Evolutionary conservation across 2,113 vertebrate species (phyloP).

Genomic region (Silurus asotus): DNA sequence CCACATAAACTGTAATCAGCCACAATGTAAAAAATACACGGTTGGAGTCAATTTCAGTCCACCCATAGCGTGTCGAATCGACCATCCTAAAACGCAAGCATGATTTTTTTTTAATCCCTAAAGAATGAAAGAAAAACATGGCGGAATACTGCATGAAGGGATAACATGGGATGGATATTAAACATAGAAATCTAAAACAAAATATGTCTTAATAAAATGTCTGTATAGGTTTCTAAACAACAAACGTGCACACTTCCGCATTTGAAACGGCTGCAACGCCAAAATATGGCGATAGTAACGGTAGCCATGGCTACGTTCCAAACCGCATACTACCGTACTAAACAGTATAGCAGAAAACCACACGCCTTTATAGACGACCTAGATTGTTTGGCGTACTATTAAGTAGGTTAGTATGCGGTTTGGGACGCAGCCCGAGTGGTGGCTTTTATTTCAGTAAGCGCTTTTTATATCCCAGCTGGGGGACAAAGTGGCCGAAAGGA

Average conservation of each 20-base stretch:
- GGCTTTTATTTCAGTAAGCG: neutral
- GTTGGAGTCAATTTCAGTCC: neutral
- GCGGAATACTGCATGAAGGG: constrained; percentile 61
- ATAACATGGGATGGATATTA: constrained; percentile 73
- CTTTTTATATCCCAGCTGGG: neutral
- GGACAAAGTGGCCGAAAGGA: constrained; percentile 32
- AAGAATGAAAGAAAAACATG: neutral
- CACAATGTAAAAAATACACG: neutral
- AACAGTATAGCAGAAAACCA: neutral
- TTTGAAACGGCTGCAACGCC: constrained; percentile 44
- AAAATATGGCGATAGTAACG: neutral
- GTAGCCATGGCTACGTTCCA: constrained; percentile 22
- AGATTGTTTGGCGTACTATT: neutral
- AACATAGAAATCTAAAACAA: constrained; percentile 60
- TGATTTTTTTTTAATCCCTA: neutral
- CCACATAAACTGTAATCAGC: neutral
- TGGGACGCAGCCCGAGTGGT: neutral
- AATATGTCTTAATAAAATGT: neutral
- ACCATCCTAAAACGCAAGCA: neutral
- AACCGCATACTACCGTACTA: neutral
- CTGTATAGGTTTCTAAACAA: too few relatives aligned
- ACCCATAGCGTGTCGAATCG: neutral
- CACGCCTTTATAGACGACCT: neutral
- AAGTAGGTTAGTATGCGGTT: neutral
- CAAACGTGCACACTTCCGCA: constrained; percentile 64